Evolutionary conservation across 2,888 invertebrate genomes (phyloP).

Genomic region (Megastigmus dorsalis): DNA sequence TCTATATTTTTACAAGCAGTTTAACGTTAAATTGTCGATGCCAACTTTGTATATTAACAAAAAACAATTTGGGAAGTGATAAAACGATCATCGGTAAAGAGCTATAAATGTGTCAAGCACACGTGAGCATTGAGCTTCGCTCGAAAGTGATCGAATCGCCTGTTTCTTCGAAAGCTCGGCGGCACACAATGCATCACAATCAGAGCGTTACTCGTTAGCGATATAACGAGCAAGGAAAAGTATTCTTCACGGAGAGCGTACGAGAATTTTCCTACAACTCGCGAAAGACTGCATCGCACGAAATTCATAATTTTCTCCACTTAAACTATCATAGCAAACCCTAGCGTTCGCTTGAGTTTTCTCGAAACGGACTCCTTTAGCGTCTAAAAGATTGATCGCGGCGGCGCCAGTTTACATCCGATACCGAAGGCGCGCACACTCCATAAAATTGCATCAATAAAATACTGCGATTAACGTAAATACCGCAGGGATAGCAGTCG

Average conservation of each 20-base stretch:
- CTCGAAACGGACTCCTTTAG: too few relatives aligned
- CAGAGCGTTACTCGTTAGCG: constrained; percentile 39
- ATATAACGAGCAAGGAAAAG: constrained; percentile 10
- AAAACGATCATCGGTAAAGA: too few relatives aligned
- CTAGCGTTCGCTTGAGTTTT: background rate
- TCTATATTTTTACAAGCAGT: background rate
- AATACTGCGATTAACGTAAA: too few relatives aligned
- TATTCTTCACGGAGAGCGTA: constrained; percentile 1
- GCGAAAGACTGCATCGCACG: background rate
- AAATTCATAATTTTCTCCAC: constrained; percentile 26
- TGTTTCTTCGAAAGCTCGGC: background rate
- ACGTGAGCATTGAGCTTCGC: background rate
- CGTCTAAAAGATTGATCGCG: too few relatives aligned
- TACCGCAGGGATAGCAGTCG: too few relatives aligned
- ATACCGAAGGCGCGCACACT: too few relatives aligned
- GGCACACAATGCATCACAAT: constrained; percentile 19
- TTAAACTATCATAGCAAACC: background rate
- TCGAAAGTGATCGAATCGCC: constrained; percentile 29
- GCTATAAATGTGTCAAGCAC: constrained; percentile 4
- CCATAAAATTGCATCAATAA: too few relatives aligned
- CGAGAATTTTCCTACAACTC: constrained; percentile 16
- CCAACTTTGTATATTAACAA: too few relatives aligned
- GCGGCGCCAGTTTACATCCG: too few relatives aligned
- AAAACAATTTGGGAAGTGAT: too few relatives aligned
- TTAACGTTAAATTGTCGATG: too few relatives aligned